Evolutionary conservation across 2,113 vertebrate genomes (phyloP).

Genomic region (Motacilla tschutschensis): DNA sequence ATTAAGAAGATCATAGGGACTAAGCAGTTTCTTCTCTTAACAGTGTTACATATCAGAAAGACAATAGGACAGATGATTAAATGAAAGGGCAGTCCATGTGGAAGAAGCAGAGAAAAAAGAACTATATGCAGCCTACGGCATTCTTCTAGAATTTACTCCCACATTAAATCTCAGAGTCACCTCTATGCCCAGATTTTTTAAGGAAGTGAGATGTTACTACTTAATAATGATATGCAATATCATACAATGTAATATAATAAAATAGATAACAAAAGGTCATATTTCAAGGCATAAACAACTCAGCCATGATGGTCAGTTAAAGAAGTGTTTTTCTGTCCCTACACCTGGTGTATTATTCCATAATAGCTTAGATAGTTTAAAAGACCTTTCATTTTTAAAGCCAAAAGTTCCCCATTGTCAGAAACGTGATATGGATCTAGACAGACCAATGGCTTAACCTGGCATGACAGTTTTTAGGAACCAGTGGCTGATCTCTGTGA

Average conservation of each 20-base stretch:
- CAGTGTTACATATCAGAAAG: background rate
- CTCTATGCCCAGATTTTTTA: background rate
- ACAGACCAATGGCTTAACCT: slow-evolving; percentile 21
- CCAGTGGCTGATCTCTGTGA: background rate
- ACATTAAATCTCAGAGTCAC: background rate
- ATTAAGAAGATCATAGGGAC: background rate
- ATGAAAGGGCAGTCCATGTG: background rate
- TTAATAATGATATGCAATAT: background rate
- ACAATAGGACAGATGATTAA: background rate
- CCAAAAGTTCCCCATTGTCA: background rate
- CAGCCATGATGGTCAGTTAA: background rate
- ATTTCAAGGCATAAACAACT: background rate
- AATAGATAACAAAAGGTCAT: background rate
- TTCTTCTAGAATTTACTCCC: background rate
- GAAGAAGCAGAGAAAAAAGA: background rate
- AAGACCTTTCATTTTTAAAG: background rate
- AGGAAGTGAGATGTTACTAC: background rate
- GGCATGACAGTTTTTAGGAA: slow-evolving; percentile 8
- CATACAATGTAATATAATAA: background rate
- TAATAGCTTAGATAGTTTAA: background rate
- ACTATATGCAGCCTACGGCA: background rate
- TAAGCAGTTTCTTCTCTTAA: background rate
- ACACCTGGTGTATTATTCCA: background rate
- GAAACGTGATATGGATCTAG: background rate
- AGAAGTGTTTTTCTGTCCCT: background rate